A percentile compares a stretch with the other conserved stretches of the same genome.
Conservation (phyloP, 2,113 vertebrate species). For the Labeo rohita region DNA sequence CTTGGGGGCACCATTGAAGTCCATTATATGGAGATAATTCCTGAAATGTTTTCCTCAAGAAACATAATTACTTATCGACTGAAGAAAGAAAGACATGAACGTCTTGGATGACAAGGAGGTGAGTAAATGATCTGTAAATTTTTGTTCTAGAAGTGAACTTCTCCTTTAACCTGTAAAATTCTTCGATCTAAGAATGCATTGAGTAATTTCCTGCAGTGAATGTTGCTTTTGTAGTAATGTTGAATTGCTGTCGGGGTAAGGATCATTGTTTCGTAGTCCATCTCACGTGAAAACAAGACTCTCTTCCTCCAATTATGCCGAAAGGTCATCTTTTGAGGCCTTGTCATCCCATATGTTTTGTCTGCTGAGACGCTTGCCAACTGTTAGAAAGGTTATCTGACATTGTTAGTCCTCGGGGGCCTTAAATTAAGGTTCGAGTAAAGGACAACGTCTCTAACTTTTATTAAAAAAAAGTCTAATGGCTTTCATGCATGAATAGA, state of each 20-base stretch:
- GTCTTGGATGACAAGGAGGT: too few relatives aligned
- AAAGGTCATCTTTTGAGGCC: conserved; percentile 35
- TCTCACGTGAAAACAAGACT: not conserved
- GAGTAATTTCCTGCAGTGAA: not conserved
- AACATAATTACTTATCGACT: too few relatives aligned
- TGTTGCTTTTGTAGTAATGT: too few relatives aligned
- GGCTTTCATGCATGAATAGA: conserved; percentile 22
- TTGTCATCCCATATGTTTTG: not conserved
- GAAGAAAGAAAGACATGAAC: too few relatives aligned
- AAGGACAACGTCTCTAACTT: not conserved
- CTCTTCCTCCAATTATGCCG: conserved; percentile 11
- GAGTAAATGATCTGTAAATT: too few relatives aligned
- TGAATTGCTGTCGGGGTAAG: not conserved
- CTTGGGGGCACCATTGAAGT: too few relatives aligned
- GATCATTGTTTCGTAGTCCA: not conserved
- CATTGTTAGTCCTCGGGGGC: conserved; percentile 4
- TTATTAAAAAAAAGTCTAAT: not conserved
- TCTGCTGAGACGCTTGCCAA: not conserved
- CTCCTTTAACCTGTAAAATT: too few relatives aligned
- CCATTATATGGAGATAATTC: too few relatives aligned
- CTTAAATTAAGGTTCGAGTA: conserved; percentile 8
- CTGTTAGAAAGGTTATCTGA: conserved; percentile 10
- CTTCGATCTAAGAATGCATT: not conserved
- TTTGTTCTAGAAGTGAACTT: too few relatives aligned
- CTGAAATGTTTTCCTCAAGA: too few relatives aligned